Percentiles rank a stretch among this genome's conserved stretches.
Conservation (phyloP, 2,888 invertebrate species). For the Desoria tigrina region DNA sequence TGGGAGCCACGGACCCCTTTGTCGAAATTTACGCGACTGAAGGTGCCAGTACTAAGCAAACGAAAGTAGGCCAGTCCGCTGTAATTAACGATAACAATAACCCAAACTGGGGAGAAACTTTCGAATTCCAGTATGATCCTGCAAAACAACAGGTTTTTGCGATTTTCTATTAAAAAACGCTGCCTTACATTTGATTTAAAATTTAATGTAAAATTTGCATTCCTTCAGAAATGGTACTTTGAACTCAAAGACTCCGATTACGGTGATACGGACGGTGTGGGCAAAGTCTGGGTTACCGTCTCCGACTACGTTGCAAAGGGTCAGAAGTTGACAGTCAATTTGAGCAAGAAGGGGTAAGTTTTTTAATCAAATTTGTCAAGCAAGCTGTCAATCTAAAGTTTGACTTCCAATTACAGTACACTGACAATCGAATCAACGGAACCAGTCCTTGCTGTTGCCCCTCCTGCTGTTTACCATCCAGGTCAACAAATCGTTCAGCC, state of each 20-base stretch:
- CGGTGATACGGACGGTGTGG: conserved; percentile 40
- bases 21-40: conserved; percentile 39
- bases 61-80: conserved; percentile 24
- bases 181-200: no score
- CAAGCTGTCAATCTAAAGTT: no score
- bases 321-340: conserved; percentile 31
- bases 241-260: conserved; percentile 40
- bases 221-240: conserved; percentile 39
- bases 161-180: conserved; percentile 2
- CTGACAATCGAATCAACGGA: conserved; percentile 21
- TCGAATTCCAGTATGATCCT: conserved; percentile 41
- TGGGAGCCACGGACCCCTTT: conserved; percentile 40
- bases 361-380: background rate
- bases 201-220: background rate
- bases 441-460: conserved; percentile 3
- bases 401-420: conserved; percentile 22
- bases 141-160: conserved; percentile 33
- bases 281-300: conserved; percentile 42
- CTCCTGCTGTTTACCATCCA: conserved; percentile 9
- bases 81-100: conserved; percentile 36
- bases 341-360: conserved; percentile 42
- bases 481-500: conserved; percentile 16
- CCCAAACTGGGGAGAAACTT: conserved; percentile 39
- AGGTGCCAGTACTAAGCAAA: conserved; percentile 34
- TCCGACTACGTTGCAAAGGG: conserved; percentile 37